Conservation (phyloP, 2,113 vertebrate genomes). For the Pagrus major region DNA sequence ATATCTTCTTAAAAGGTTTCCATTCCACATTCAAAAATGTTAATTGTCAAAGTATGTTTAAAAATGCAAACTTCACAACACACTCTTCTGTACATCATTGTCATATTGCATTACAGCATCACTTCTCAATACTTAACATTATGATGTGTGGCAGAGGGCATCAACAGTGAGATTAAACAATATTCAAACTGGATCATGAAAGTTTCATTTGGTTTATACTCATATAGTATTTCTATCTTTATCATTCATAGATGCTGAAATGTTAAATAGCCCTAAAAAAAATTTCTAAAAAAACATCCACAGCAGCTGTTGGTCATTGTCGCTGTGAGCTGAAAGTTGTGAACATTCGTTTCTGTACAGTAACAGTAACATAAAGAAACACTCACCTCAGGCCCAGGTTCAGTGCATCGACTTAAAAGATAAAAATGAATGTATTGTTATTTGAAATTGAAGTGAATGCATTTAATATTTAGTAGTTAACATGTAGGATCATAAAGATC, state of each 20-base stretch:
- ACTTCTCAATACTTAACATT: neutral
- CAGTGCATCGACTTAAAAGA: neutral
- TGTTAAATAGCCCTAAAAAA: neutral
- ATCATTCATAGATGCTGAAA: neutral
- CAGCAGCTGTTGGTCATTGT: neutral
- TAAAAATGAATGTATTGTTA: neutral
- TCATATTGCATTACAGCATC: neutral
- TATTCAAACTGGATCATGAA: neutral
- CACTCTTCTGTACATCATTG: neutral
- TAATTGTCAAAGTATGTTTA: neutral
- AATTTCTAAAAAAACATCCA: neutral
- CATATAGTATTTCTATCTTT: neutral
- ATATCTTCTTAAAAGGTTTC: too few species aligned
- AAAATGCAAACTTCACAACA: neutral
- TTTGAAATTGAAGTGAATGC: neutral
- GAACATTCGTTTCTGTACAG: neutral
- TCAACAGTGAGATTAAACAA: neutral
- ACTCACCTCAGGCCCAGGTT: neutral
- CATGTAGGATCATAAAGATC: neutral
- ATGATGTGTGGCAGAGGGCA: neutral
- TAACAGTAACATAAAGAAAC: neutral
- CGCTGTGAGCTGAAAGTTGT: neutral
- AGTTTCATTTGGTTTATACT: neutral
- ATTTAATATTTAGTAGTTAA: neutral
- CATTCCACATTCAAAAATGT: neutral